phyloP scores from a whole-genome alignment of 2,797 vertebrate species.

The Malurus splendens region DNA sequence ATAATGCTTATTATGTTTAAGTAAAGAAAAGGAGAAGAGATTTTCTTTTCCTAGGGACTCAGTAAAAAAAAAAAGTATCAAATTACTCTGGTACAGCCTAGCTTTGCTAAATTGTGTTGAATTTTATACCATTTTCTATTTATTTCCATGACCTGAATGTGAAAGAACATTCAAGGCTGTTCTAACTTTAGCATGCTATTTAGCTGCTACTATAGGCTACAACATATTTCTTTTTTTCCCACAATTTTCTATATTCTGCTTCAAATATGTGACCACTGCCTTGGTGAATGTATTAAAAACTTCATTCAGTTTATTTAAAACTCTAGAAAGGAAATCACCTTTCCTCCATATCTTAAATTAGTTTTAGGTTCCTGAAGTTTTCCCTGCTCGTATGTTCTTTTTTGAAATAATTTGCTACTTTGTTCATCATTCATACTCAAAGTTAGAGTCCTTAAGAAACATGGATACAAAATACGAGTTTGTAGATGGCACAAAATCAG shows the following conservation, averaged over 20 bases:
- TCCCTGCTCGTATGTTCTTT: neutral
- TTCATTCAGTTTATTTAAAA: neutral
- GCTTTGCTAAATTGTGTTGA: neutral
- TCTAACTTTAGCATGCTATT: neutral
- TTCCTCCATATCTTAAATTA: neutral
- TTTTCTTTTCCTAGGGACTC: neutral
- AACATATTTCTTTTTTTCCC: neutral
- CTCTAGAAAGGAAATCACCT: neutral
- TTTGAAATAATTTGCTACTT: neutral
- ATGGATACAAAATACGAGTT: neutral
- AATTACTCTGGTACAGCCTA: neutral
- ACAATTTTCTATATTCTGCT: neutral
- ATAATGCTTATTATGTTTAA: neutral
- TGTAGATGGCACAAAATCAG: neutral
- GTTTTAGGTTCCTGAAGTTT: neutral
- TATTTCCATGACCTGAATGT: conserved; percentile 5
- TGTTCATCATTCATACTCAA: neutral
- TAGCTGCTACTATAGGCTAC: neutral
- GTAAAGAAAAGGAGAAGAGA: neutral
- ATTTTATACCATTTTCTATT: neutral
- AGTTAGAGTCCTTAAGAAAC: neutral
- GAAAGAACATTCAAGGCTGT: neutral
- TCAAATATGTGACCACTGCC: neutral
- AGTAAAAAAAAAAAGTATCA: neutral
- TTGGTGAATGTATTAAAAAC: neutral